phyloP scores from a whole-genome alignment of 1,140 invertebrate species.

The Tetragnatha versicolor region DNA sequence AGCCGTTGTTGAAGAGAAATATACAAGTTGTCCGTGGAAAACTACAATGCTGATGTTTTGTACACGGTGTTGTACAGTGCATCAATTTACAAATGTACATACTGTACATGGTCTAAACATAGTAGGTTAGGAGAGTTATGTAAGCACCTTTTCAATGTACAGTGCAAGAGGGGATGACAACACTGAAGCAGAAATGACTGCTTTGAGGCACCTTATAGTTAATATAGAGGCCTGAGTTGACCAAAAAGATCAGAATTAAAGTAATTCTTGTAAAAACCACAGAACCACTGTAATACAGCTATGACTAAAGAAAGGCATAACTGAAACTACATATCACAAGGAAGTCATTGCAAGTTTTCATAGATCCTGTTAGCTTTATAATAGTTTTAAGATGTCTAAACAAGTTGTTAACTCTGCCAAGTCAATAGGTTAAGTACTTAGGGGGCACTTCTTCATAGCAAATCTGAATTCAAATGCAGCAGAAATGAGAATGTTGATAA shows the following conservation, averaged over 20 bases:
- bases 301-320: neutral
- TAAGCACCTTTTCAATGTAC: constrained; percentile 54
- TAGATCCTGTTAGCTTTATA: too few species aligned
- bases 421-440: too few species aligned
- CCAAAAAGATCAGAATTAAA: constrained; percentile 26
- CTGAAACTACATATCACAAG: too few species aligned
- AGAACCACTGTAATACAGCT: neutral
- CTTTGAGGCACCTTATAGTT: constrained; percentile 48
- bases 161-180: constrained; percentile 46
- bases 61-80: constrained; percentile 44
- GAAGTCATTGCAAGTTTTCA: too few species aligned
- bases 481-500: too few species aligned
- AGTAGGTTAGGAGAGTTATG: constrained; percentile 22
- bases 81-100: constrained; percentile 56
- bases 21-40: constrained; percentile 44
- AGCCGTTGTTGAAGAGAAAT: constrained; percentile 37
- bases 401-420: too few species aligned
- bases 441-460: too few species aligned
- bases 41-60: constrained; percentile 51
- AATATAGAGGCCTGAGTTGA: constrained; percentile 10
- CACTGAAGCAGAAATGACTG: constrained; percentile 30
- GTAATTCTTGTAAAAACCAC: neutral
- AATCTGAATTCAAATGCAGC: too few species aligned
- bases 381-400: too few species aligned
- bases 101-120: constrained; percentile 50